Percentiles rank a stretch among this genome's conserved stretches.
phyloP scores from a whole-genome alignment of 2,888 invertebrate species.

The Aleiodes leptofemur region DNA sequence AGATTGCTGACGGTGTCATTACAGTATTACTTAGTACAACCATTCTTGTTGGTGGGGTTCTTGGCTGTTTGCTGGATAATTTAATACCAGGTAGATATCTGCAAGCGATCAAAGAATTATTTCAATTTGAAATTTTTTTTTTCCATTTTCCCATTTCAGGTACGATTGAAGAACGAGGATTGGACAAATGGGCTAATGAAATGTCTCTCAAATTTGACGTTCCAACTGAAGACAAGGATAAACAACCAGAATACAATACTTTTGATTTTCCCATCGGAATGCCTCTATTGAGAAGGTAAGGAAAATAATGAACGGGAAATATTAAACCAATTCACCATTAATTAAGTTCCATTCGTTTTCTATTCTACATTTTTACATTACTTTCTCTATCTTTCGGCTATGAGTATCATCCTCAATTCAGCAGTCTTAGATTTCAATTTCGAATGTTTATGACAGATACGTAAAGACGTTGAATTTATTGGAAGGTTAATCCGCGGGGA shows the following conservation, averaged over 20 bases:
- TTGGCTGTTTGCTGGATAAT: constrained; percentile 86
- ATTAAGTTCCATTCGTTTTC: background rate
- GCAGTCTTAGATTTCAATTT: too few species aligned
- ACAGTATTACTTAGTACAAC: constrained; percentile 87
- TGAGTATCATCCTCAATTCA: too few species aligned
- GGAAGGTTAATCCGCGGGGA: too few species aligned
- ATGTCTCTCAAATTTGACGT: constrained; percentile 77
- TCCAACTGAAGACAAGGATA: constrained; percentile 71
- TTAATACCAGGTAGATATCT: constrained; percentile 81
- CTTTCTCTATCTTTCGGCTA: too few species aligned
- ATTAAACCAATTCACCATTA: background rate
- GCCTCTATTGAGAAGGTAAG: constrained; percentile 79
- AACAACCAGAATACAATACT: constrained; percentile 77
- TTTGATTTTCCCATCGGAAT: constrained; percentile 86
- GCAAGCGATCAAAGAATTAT: too few species aligned
- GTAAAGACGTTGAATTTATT: too few species aligned
- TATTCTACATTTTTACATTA: too few species aligned
- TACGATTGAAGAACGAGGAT: constrained; percentile 84
- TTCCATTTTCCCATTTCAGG: constrained; percentile 75
- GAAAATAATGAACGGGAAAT: background rate
- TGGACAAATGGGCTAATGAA: constrained; percentile 85
- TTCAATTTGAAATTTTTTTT: background rate
- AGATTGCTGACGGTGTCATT: constrained; percentile 81
- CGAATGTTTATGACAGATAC: too few species aligned
- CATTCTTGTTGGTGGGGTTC: constrained; percentile 85